Conservation (phyloP, 2,888 invertebrate species). For the Polymixis flavicincta region DNA sequence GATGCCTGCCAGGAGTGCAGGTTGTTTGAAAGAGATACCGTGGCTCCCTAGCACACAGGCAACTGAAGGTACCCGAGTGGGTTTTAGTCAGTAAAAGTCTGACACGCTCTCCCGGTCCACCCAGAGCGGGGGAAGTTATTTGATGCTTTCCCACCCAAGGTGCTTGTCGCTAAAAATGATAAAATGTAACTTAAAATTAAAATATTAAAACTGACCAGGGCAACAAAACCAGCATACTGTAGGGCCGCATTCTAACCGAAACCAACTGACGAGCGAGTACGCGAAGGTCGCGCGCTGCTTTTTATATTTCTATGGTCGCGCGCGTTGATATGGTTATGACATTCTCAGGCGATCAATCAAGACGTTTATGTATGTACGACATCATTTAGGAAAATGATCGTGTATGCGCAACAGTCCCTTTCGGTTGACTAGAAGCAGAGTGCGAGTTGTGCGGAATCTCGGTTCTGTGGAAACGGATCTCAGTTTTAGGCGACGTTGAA, state of each 20-base stretch:
- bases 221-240: not conserved
- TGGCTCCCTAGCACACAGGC: too few relatives aligned
- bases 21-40: too few relatives aligned
- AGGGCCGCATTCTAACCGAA: not conserved
- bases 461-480: not conserved
- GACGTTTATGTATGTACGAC: not conserved
- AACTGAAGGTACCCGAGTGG: too few relatives aligned
- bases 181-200: too few relatives aligned
- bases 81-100: too few relatives aligned
- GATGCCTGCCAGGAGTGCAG: too few relatives aligned
- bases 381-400: not conserved
- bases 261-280: not conserved
- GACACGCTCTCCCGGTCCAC: too few relatives aligned
- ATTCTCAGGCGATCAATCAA: not conserved
- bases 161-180: not conserved
- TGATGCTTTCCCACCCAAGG: too few relatives aligned
- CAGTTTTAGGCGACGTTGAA: not conserved
- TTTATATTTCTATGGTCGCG: too few relatives aligned
- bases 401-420: not conserved
- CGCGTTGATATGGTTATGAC: not conserved
- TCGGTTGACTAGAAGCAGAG: not conserved
- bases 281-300: too few relatives aligned
- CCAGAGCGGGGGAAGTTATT: too few relatives aligned
- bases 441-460: not conserved
- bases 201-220: too few relatives aligned